Evolutionary conservation across 2,888 invertebrate species (phyloP).

Genomic region (Andrena hattorfiana): DNA sequence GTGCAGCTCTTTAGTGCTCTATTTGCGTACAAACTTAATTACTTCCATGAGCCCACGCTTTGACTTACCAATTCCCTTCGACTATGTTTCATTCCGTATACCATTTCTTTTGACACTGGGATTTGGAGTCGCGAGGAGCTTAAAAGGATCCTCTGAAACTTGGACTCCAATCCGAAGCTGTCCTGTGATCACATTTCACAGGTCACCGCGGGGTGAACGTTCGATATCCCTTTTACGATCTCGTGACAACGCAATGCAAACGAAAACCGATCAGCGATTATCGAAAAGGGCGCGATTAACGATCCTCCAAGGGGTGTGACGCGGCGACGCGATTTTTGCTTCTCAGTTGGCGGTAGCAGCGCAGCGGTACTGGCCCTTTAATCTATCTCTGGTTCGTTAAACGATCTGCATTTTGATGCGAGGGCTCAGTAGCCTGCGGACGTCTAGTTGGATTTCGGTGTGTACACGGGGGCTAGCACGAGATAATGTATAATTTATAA

Average conservation of each 20-base stretch:
- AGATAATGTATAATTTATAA: constrained; percentile 85
- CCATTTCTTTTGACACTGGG: no score
- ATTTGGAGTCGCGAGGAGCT: no score
- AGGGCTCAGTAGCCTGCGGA: constrained; percentile 55
- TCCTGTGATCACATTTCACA: no score
- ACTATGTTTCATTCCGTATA: no score
- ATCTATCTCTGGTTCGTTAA: constrained; percentile 60
- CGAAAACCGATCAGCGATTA: background rate
- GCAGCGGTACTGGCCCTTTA: constrained; percentile 47
- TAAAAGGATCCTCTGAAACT: no score
- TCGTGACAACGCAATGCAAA: background rate
- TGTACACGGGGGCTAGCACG: constrained; percentile 70
- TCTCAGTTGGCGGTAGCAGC: constrained; percentile 13
- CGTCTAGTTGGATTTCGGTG: constrained; percentile 66
- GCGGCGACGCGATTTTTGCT: constrained; percentile 32
- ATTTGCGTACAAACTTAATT: no score
- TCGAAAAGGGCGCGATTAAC: background rate
- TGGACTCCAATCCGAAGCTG: no score
- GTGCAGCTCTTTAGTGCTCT: no score
- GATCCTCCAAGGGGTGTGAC: background rate
- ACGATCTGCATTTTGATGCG: constrained; percentile 62
- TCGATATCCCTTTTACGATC: no score
- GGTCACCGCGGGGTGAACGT: background rate
- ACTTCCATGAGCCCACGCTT: no score
- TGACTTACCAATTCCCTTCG: no score